Conservation (phyloP, 2,113 vertebrate genomes). For the Pelmatolapia mariae region DNA sequence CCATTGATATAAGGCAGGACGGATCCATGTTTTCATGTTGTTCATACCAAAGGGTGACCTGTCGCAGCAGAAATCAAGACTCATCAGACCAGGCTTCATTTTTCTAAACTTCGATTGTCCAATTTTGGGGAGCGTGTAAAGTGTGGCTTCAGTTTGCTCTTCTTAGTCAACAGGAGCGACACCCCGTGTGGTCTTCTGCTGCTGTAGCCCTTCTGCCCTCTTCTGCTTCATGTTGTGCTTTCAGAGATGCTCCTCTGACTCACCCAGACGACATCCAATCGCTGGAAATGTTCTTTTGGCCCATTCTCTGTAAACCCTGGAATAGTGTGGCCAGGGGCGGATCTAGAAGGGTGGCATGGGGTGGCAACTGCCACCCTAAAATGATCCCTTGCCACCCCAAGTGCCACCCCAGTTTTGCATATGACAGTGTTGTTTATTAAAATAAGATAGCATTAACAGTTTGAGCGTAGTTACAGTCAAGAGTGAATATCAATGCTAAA, state of each 20-base stretch:
- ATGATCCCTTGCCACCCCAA: too few relatives aligned
- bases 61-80: neutral
- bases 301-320: neutral
- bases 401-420: too few relatives aligned
- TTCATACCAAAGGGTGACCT: neutral
- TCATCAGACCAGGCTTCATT: neutral
- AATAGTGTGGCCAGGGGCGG: too few relatives aligned
- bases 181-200: neutral
- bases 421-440: too few relatives aligned
- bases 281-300: neutral
- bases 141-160: rapidly evolving
- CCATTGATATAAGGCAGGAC: neutral
- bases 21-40: neutral
- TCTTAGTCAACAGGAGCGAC: rapidly evolving
- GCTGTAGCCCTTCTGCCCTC: neutral
- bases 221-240: neutral
- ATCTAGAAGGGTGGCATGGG: too few relatives aligned
- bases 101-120: neutral
- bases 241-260: neutral
- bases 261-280: neutral
- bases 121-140: neutral
- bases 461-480: too few relatives aligned
- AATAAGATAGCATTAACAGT: too few relatives aligned
- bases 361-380: too few relatives aligned
- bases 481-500: too few relatives aligned